Conservation (phyloP, 2,888 invertebrate species). For the Eupithecia subfuscata region DNA sequence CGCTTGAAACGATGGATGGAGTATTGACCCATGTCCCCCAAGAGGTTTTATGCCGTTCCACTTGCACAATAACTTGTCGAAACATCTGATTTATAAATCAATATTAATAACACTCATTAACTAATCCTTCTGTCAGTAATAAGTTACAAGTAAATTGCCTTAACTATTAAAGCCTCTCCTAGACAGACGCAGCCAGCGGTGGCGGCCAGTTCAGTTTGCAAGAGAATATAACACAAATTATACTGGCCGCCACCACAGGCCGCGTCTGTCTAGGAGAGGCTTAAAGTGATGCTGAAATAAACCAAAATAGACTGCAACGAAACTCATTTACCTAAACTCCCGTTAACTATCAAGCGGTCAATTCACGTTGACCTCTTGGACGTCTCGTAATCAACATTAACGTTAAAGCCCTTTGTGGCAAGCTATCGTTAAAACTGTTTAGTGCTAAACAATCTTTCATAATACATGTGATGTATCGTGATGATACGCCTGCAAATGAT, state of each 20-base stretch:
- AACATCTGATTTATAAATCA: slow-evolving; percentile 14
- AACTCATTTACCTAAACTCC: slow-evolving; percentile 17
- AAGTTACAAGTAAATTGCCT: slow-evolving; percentile 9
- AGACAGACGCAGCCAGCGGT: neutral
- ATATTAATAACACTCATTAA: slow-evolving; percentile 10
- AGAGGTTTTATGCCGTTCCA: slow-evolving; percentile 2
- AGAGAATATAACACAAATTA: neutral
- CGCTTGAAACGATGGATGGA: neutral
- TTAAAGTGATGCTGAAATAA: slow-evolving; percentile 5
- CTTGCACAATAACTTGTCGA: slow-evolving; percentile 3
- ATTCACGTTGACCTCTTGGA: slow-evolving; percentile 18
- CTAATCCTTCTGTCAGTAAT: slow-evolving; percentile 8
- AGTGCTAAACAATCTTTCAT: slow-evolving; percentile 15
- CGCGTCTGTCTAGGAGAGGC: neutral
- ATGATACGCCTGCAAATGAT: slow-evolving; percentile 2
- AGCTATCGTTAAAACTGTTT: slow-evolving; percentile 20
- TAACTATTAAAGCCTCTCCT: neutral
- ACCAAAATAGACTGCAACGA: slow-evolving; percentile 7
- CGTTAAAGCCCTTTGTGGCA: slow-evolving; percentile 16
- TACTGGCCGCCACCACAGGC: neutral
- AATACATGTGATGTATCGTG: slow-evolving; percentile 3
- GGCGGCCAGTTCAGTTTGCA: neutral
- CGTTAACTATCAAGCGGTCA: slow-evolving; percentile 13
- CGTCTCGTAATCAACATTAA: slow-evolving; percentile 22
- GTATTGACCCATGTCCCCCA: neutral